Percentiles rank a stretch among this genome's conserved stretches.
These are phyloP conservation scores for Zaprionus lachaisei DNA, from an alignment of 1,140 invertebrate species.

Conservation along the genomic window DNA sequence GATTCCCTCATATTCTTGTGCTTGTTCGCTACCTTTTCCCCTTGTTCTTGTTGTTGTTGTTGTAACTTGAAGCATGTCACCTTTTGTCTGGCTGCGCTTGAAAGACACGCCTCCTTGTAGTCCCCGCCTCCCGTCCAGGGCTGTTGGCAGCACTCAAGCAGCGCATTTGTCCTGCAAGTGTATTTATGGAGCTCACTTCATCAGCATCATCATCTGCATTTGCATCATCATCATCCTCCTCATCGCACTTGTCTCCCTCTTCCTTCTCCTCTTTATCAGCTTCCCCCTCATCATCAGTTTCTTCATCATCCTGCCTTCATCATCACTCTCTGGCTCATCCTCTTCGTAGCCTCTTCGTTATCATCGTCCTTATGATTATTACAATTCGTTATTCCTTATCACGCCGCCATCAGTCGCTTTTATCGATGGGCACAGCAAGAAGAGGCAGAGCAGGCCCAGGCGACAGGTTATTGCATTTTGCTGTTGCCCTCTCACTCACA, in stretches of 20 bases:
- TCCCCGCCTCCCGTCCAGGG: neutral
- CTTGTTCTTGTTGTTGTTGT: conserved; percentile 11
- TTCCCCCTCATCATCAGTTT: conserved; percentile 17
- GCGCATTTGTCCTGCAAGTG: conserved; percentile 61
- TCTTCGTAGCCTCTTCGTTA: conserved; percentile 14
- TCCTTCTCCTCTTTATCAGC: conserved; percentile 48
- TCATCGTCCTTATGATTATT: conserved; percentile 60
- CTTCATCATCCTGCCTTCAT: conserved; percentile 23
- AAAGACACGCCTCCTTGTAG: too few relatives aligned
- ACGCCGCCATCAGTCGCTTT: conserved; percentile 10
- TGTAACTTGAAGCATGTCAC: conserved; percentile 10
- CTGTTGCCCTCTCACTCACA: conserved; percentile 28
- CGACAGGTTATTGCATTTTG: conserved; percentile 73
- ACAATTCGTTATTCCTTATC: conserved; percentile 8
- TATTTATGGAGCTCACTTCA: conserved; percentile 67
- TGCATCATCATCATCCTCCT: conserved; percentile 17
- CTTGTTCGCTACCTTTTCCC: neutral
- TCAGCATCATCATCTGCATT: conserved; percentile 44
- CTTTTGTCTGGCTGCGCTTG: conserved; percentile 9
- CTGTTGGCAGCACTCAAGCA: conserved; percentile 2
- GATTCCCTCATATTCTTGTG: conserved; percentile 15
- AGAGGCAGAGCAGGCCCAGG: neutral
- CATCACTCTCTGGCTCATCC: conserved; percentile 25
- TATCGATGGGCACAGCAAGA: conserved; percentile 29
- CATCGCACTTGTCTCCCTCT: neutral